Evolutionary conservation across 35 echinoderm and acorn worm genomes (phyloP).

Genomic region (Acanthaster planci): DNA sequence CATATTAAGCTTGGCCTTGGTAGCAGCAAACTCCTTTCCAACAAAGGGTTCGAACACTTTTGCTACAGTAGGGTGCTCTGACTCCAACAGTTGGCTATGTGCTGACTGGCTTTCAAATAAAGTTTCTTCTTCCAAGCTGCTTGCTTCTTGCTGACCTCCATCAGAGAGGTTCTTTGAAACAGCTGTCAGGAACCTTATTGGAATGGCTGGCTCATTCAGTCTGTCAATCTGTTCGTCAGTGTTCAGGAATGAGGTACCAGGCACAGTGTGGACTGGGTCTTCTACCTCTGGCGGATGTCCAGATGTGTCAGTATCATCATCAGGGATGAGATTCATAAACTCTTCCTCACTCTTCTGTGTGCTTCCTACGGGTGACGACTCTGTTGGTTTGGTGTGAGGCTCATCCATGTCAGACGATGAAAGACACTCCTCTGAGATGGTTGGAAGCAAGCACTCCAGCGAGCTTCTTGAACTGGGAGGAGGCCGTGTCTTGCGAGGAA

Average conservation of each 20-base stretch:
- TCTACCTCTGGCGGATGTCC: background rate
- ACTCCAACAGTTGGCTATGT: background rate
- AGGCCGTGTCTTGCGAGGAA: background rate
- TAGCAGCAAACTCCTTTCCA: slow-evolving; percentile 59
- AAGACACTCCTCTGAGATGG: slow-evolving; percentile 12
- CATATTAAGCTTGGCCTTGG: slow-evolving; percentile 67
- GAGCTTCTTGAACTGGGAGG: background rate
- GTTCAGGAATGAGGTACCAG: background rate
- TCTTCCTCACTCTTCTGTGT: background rate
- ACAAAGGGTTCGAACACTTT: slow-evolving; percentile 36
- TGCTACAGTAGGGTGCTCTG: slow-evolving; percentile 3
- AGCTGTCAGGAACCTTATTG: background rate
- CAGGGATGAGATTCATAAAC: background rate
- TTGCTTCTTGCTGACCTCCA: background rate
- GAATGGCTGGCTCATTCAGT: background rate
- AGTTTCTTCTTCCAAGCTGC: background rate
- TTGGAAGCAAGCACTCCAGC: background rate
- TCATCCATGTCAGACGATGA: slow-evolving; percentile 10
- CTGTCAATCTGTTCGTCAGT: background rate
- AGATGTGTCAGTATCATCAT: background rate
- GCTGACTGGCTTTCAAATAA: background rate
- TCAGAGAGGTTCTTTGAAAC: background rate
- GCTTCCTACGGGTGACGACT: background rate
- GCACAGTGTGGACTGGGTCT: background rate
- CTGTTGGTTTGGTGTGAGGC: background rate